phyloP scores from a whole-genome alignment of 1,140 invertebrate species.

The Thalassaphorura encarpata region DNA sequence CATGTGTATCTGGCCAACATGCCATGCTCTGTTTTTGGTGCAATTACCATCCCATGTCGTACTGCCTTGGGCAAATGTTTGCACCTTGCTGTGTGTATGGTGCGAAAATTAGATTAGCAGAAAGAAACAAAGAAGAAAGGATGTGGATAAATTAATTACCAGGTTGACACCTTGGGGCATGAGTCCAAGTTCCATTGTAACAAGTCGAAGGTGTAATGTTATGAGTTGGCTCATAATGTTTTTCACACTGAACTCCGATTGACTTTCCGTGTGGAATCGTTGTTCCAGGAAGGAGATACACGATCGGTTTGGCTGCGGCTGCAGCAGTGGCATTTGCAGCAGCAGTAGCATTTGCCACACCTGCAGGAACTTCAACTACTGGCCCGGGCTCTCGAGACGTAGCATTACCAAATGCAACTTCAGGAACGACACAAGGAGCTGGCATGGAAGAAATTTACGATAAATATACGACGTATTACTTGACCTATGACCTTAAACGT shows the following conservation, averaged over 20 bases:
- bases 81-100: constrained; percentile 52
- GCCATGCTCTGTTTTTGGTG: constrained; percentile 89
- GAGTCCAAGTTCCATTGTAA: constrained; percentile 91
- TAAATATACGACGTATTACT: no score
- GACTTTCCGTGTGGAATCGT: constrained; percentile 73
- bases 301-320: constrained; percentile 32
- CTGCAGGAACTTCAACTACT: neutral
- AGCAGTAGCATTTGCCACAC: neutral
- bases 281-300: constrained; percentile 35
- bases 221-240: constrained; percentile 66
- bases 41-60: constrained; percentile 86
- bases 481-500: neutral
- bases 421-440: constrained; percentile 28
- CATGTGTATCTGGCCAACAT: constrained; percentile 86
- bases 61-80: constrained; percentile 77
- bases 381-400: constrained; percentile 10
- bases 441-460: neutral
- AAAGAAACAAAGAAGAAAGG: neutral
- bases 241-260: constrained; percentile 74
- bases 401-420: constrained; percentile 25
- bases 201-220: constrained; percentile 66
- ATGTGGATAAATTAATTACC: constrained; percentile 42
- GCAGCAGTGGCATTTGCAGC: neutral
- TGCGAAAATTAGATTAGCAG: neutral
- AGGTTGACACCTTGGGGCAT: constrained; percentile 80